phyloP scores from a whole-genome alignment of 2,888 invertebrate genomes.

The Nomada ruficornis region DNA sequence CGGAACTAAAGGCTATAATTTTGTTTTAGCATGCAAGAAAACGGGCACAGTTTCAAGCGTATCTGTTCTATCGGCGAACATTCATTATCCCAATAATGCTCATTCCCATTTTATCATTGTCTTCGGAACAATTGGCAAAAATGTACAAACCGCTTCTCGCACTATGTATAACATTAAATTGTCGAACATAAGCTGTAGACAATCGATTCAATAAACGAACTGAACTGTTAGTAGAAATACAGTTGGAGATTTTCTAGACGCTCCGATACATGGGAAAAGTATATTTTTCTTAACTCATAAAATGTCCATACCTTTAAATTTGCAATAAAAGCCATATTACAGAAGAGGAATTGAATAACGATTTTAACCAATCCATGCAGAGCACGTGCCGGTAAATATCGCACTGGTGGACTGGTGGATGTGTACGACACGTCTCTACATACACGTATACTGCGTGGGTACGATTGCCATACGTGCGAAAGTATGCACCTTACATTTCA shows the following conservation, averaged over 20 bases:
- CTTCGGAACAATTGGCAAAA: slow-evolving; percentile 1
- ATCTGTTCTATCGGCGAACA: not conserved
- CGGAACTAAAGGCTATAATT: not conserved
- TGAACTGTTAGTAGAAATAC: not conserved
- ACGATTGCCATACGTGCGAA: slow-evolving; percentile 6
- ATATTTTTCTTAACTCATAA: not conserved
- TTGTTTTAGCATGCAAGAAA: not conserved
- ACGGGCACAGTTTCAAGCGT: not conserved
- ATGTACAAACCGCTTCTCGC: not conserved
- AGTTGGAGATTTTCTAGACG: not conserved
- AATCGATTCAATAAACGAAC: not conserved
- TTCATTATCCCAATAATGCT: not conserved
- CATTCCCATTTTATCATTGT: not conserved
- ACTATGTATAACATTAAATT: not conserved
- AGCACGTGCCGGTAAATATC: slow-evolving; percentile 64
- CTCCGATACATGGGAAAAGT: not conserved
- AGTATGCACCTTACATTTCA: not conserved
- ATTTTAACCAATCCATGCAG: slow-evolving; percentile 73
- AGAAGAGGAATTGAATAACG: slow-evolving; percentile 59
- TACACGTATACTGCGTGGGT: too few species aligned
- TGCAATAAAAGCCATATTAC: slow-evolving; percentile 63
- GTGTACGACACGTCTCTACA: not conserved
- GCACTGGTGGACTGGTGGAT: slow-evolving; percentile 13
- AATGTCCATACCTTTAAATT: slow-evolving; percentile 67
- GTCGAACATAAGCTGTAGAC: not conserved